phyloP scores from a whole-genome alignment of 2,888 invertebrate species.

The Hyposoter dolosus region DNA sequence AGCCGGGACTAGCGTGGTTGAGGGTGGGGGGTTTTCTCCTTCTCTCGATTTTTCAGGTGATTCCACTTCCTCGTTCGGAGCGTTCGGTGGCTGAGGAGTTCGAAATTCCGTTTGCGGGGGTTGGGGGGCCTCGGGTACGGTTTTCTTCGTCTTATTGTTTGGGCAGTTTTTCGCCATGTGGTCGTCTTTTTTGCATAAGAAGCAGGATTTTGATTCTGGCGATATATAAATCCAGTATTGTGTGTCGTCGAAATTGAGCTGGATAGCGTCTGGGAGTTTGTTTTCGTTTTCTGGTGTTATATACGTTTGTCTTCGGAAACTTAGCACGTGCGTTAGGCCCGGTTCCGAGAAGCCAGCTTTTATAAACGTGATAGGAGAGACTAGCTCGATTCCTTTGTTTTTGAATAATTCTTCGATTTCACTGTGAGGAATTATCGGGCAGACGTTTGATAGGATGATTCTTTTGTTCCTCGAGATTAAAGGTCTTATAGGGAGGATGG shows the following conservation, averaged over 20 bases:
- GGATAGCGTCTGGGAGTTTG: constrained; percentile 53
- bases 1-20: not conserved
- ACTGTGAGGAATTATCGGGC: constrained; percentile 67
- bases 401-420: constrained; percentile 59
- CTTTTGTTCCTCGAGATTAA: constrained; percentile 65
- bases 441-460: constrained; percentile 68
- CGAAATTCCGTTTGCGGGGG: not conserved
- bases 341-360: constrained; percentile 63
- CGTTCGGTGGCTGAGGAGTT: not conserved
- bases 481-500: constrained; percentile 60
- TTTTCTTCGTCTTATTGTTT: not conserved
- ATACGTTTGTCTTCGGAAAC: constrained; percentile 68
- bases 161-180: constrained; percentile 56
- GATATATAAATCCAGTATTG: constrained; percentile 57
- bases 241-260: constrained; percentile 50
- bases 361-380: constrained; percentile 66
- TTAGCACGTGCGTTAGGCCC: constrained; percentile 62
- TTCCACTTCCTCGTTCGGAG: not conserved
- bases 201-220: constrained; percentile 26
- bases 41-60: not conserved
- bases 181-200: constrained; percentile 24
- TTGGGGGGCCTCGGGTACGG: not conserved
- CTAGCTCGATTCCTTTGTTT: constrained; percentile 51
- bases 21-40: not conserved
- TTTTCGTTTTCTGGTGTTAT: constrained; percentile 63